Evolutionary conservation across 2,888 invertebrate genomes (phyloP).

Genomic region (Atrina japonica): DNA sequence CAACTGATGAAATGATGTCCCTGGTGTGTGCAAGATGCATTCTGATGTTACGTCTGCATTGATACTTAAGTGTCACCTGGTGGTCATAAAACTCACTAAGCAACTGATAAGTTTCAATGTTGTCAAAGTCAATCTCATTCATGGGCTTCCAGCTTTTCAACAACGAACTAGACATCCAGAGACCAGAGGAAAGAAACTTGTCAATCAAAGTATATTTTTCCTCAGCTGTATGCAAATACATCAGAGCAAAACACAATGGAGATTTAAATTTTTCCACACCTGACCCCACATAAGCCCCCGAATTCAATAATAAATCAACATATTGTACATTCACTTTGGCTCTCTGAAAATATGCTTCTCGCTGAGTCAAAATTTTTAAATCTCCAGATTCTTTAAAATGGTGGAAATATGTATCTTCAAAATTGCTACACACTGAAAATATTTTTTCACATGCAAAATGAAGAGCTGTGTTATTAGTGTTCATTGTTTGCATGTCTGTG

Average conservation of each 20-base stretch:
- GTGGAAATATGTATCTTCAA: too few relatives aligned
- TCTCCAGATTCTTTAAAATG: too few relatives aligned
- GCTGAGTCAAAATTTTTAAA: too few relatives aligned
- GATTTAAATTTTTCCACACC: neutral
- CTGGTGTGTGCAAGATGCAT: too few relatives aligned
- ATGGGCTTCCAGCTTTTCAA: neutral
- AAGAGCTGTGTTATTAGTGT: constrained; percentile 22
- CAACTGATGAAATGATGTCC: too few relatives aligned
- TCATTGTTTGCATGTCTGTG: constrained; percentile 14
- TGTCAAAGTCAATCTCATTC: neutral
- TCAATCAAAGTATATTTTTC: neutral
- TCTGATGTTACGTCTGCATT: constrained; percentile 8
- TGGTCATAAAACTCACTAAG: neutral
- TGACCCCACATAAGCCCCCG: neutral
- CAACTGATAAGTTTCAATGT: neutral
- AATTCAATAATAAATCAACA: constrained; percentile 6
- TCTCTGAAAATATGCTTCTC: too few relatives aligned
- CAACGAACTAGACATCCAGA: constrained; percentile 5
- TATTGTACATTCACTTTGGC: neutral
- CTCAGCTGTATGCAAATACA: neutral
- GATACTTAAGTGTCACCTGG: constrained; percentile 4
- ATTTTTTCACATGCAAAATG: constrained; percentile 28
- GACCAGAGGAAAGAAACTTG: neutral
- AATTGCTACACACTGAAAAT: too few relatives aligned
- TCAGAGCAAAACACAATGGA: neutral